Conservation (phyloP, 2,113 vertebrate species). For the Clarias batrachus region DNA sequence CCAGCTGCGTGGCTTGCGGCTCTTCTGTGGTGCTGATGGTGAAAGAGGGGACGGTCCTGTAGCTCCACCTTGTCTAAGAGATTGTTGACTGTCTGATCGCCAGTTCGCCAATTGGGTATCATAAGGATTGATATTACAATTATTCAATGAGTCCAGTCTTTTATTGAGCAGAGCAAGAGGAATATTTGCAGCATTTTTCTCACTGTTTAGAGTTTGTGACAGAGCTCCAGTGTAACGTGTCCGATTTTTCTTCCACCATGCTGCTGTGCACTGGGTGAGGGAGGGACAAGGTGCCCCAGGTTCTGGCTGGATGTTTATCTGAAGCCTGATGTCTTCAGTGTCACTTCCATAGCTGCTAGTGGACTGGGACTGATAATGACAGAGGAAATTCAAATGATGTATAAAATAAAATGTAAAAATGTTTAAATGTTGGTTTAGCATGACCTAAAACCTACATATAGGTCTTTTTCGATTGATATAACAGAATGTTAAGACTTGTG, state of each 20-base stretch:
- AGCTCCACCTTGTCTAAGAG: neutral
- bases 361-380: slow-evolving; percentile 26
- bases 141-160: neutral
- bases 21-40: neutral
- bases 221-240: neutral
- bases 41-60: neutral
- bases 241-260: slow-evolving; percentile 45
- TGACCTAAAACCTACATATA: neutral
- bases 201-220: neutral
- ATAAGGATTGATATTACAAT: slow-evolving; percentile 6
- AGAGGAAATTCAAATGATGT: neutral
- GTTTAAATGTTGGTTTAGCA: neutral
- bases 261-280: slow-evolving; percentile 24
- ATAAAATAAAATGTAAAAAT: neutral
- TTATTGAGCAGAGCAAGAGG: slow-evolving; percentile 26
- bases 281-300: slow-evolving; percentile 25
- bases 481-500: neutral
- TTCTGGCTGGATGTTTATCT: neutral
- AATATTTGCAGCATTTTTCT: slow-evolving; percentile 22
- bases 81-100: slow-evolving; percentile 27
- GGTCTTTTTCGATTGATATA: neutral
- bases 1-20: slow-evolving; percentile 33
- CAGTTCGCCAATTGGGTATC: neutral
- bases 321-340: neutral
- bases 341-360: slow-evolving; percentile 20